Evolutionary conservation across 2,113 vertebrate species (phyloP).

Genomic region (Coptodon bakossiorum): DNA sequence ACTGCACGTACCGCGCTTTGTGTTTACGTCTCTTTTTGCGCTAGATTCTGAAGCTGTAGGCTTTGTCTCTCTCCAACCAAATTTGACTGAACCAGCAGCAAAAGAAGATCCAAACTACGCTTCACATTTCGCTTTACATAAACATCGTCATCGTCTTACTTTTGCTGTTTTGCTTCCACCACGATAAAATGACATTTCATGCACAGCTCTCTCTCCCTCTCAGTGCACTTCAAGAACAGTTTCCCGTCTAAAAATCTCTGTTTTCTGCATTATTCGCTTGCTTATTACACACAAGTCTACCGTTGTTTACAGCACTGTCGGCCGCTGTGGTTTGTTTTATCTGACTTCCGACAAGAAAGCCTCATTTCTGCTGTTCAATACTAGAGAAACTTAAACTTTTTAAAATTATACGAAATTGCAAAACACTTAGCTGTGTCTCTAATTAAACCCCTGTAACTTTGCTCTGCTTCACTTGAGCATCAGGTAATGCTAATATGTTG

Average conservation of each 20-base stretch:
- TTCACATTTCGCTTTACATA: fast-evolving
- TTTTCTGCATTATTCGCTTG: not conserved
- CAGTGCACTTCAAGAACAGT: fast-evolving
- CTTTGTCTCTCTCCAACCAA: not conserved
- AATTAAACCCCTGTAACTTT: not conserved
- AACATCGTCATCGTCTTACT: not conserved
- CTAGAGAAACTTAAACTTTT: not conserved
- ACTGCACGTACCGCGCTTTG: fast-evolving
- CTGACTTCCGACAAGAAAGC: not conserved
- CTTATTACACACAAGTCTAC: not conserved
- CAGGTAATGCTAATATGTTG: not conserved
- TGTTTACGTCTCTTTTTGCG: fast-evolving
- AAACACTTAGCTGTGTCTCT: not conserved
- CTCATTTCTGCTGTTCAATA: not conserved
- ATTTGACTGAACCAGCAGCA: not conserved
- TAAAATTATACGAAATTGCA: not conserved
- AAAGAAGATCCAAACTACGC: fast-evolving
- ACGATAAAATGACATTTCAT: not conserved
- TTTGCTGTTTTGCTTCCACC: not conserved
- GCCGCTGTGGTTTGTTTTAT: fast-evolving
- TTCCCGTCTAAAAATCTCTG: fast-evolving
- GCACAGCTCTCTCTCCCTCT: not conserved
- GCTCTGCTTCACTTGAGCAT: not conserved
- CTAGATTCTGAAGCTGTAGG: too few relatives aligned
- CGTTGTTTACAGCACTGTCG: fast-evolving